Base-by-base conservation (phyloP, 2,888 invertebrate species). In the Sinotaia quadrata region DNA sequence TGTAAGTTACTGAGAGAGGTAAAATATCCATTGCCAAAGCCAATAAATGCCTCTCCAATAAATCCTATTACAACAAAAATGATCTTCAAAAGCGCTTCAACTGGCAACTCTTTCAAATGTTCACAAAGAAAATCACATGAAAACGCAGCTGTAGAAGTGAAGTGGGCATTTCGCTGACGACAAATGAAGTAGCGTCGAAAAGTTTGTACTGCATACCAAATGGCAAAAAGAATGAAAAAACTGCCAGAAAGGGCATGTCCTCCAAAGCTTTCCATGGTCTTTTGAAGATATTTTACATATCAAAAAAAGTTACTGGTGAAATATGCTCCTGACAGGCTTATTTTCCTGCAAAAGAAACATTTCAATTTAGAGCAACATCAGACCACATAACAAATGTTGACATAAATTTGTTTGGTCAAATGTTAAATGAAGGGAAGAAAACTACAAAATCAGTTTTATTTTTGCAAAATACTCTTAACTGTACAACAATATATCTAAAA, bases 1-100 rank as follows among this genome's bases (percentile, higher is more conserved):
- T 90, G 90, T 27, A 85, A 88, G 79, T 89, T 90, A 15, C 87
- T 86, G 21, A 87, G 76, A 67, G 84, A 77, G 10, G 81, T 78
- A 79, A 89, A 88, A 27, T 79, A 67, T 0, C 85, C 86, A 57
- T 84, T 85, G 76, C 78, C 88, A 33, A 75, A 76, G 33, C 78
- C 80, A 0, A 80, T 81, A 41, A 77, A 73, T 1, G 81, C 79
- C 69, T 82, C 82, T 8, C 76, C 52, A 3, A 61, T 29, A 65
- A 79, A 75, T 58, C 81, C 82, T 8, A 81, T 59, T 7, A 68
- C 31, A 0, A 74, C 76, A 41, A 78, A 74, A 15, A 80, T 59
- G 8, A 81, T 57, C 68, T 81, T 81, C 5, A 77, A 18, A 41
- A 75, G 62, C 3, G 78, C 73, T 71, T 81, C 82, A 29, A 81